Conservation (phyloP, 2,888 invertebrate genomes). For the Acronicta psi region DNA sequence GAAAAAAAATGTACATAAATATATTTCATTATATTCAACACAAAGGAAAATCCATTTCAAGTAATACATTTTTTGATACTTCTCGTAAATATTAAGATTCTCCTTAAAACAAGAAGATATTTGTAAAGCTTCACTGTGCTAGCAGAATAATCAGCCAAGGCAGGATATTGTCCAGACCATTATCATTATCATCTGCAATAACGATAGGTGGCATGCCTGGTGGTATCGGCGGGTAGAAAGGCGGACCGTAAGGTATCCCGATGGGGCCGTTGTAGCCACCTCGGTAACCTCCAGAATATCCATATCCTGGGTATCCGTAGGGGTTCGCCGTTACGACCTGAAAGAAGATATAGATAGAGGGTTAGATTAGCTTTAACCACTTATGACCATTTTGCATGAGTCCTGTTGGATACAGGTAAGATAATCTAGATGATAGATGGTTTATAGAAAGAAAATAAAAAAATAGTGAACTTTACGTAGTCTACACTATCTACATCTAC, state of each 20-base stretch:
- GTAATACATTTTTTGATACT: too few species aligned
- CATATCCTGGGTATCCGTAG: slow-evolving; percentile 23
- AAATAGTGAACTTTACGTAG: too few species aligned
- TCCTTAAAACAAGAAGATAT: background rate
- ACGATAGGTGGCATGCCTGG: slow-evolving; percentile 18
- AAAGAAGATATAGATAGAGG: background rate
- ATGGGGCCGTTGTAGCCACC: slow-evolving; percentile 24
- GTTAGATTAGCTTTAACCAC: background rate
- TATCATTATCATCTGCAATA: slow-evolving; percentile 31
- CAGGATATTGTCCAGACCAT: slow-evolving; percentile 28
- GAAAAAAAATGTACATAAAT: background rate
- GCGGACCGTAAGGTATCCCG: slow-evolving; percentile 18
- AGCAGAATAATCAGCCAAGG: slow-evolving; percentile 37
- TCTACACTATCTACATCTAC: too few species aligned
- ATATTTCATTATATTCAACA: too few species aligned
- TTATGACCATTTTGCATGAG: too few species aligned
- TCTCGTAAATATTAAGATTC: too few species aligned
- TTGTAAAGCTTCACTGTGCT: slow-evolving; percentile 3
- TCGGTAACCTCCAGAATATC: slow-evolving; percentile 15
- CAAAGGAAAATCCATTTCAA: too few species aligned
- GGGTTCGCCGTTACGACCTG: slow-evolving; percentile 39
- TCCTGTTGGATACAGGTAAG: too few species aligned
- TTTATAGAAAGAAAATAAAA: too few species aligned
- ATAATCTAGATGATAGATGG: too few species aligned
- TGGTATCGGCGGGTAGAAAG: slow-evolving; percentile 25